These are phyloP conservation scores for Pomacea canaliculata DNA, from an alignment of 2,888 invertebrate genomes.

Conservation along the genomic window DNA sequence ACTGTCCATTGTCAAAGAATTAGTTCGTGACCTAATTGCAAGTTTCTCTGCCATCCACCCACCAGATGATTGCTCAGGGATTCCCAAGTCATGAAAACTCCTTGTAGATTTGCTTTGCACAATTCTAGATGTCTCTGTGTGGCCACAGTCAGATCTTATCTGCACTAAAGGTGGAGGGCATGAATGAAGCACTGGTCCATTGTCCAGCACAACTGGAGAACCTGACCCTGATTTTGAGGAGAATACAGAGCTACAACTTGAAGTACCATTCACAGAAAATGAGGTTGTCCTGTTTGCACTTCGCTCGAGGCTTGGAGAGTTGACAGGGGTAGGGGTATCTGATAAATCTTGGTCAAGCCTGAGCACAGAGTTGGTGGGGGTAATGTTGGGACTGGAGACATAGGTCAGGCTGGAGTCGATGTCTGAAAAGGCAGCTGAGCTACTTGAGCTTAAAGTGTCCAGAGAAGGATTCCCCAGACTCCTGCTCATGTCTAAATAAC, in stretches of 20 bases:
- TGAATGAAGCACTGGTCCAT: too few relatives aligned
- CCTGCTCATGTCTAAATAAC: constrained; percentile 44
- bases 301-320: constrained; percentile 18
- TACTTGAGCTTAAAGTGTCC: constrained; percentile 29
- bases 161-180: too few relatives aligned
- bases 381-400: constrained; percentile 53
- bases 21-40: background rate
- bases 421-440: constrained; percentile 38
- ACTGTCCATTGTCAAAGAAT: constrained; percentile 16
- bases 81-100: background rate
- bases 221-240: too few relatives aligned
- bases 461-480: background rate
- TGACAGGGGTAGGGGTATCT: constrained; percentile 31
- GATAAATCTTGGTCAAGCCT: constrained; percentile 31
- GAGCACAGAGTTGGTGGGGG: constrained; percentile 45
- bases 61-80: constrained; percentile 5
- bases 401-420: constrained; percentile 48
- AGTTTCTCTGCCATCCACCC: constrained; percentile 14
- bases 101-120: background rate
- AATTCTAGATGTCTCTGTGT: background rate
- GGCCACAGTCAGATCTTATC: too few relatives aligned
- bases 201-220: too few relatives aligned
- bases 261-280: background rate
- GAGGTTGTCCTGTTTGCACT: constrained; percentile 7
- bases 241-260: background rate